phyloP scores from a whole-genome alignment of 1,140 invertebrate species.

The Lepidotrigona ventralis region DNA sequence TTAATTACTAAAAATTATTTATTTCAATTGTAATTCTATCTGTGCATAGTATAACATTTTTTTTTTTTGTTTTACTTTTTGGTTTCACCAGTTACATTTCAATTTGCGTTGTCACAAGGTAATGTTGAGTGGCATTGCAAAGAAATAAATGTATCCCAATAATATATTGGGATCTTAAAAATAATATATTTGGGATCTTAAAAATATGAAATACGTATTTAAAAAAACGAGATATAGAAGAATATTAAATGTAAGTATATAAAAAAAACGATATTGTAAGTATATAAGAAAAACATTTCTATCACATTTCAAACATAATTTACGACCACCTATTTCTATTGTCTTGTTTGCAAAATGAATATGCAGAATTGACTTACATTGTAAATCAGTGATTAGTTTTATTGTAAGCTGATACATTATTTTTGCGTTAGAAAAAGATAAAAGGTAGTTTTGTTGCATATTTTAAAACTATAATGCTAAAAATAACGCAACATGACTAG shows the following conservation, averaged over 20 bases:
- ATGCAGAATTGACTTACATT: neutral
- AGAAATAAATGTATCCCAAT: conserved; percentile 37
- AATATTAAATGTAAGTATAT: conserved; percentile 5
- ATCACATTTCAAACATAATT: conserved; percentile 20
- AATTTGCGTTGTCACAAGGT: conserved; percentile 10
- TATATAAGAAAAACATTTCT: neutral
- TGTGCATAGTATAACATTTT: conserved; percentile 46
- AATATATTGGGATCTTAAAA: neutral
- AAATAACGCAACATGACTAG: conserved; percentile 43
- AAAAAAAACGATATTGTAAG: conserved; percentile 13
- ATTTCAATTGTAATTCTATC: conserved; percentile 38
- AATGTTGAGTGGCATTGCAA: conserved; percentile 34
- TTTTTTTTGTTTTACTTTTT: neutral
- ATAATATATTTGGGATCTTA: conserved; percentile 5
- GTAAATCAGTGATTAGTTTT: neutral
- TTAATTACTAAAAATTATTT: conserved; percentile 43
- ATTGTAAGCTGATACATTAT: neutral
- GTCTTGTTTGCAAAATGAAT: neutral
- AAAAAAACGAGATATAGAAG: neutral
- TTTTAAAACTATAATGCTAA: conserved; percentile 32
- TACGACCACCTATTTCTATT: conserved; percentile 9
- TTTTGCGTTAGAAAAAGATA: neutral
- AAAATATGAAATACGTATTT: neutral
- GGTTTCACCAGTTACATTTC: conserved; percentile 13
- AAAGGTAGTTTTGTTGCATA: neutral